Percentiles rank a stretch among this genome's conserved stretches.
Evolutionary conservation across 2,113 vertebrate species (phyloP).

Genomic region (Machaerirhynchus nigripectus): DNA sequence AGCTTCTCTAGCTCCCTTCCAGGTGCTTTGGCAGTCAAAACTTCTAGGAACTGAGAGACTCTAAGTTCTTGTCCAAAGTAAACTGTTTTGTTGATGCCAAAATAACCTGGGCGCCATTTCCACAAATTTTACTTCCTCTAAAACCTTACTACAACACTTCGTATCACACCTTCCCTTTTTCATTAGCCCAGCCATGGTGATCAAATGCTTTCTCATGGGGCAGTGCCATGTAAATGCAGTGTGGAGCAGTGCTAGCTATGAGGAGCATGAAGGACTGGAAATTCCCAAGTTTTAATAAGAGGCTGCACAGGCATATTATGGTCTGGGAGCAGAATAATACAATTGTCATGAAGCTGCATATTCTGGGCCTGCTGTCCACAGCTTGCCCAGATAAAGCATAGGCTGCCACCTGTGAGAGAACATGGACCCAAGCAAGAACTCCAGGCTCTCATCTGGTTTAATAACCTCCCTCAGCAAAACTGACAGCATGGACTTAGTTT

Average conservation of each 20-base stretch:
- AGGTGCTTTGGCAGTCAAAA: conserved; percentile 4
- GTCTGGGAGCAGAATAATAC: neutral
- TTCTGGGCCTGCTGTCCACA: neutral
- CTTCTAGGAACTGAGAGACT: neutral
- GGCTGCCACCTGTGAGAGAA: neutral
- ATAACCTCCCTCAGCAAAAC: neutral
- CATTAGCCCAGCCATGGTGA: neutral
- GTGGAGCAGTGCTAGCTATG: neutral
- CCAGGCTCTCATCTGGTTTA: neutral
- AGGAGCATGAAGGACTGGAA: neutral
- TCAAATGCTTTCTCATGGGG: neutral
- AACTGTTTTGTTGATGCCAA: neutral
- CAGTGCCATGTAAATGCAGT: neutral
- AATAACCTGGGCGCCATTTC: neutral
- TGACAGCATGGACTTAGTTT: neutral
- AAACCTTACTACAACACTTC: neutral
- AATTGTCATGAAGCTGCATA: neutral
- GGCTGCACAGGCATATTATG: neutral
- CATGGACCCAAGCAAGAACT: neutral
- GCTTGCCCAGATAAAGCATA: neutral
- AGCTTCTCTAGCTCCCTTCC: neutral
- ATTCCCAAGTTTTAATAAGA: neutral
- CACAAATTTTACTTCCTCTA: neutral
- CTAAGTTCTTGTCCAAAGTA: neutral
- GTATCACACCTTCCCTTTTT: neutral